Evolutionary conservation across 2,113 vertebrate genomes (phyloP).

Genomic region (Deroptyus accipitrinus): DNA sequence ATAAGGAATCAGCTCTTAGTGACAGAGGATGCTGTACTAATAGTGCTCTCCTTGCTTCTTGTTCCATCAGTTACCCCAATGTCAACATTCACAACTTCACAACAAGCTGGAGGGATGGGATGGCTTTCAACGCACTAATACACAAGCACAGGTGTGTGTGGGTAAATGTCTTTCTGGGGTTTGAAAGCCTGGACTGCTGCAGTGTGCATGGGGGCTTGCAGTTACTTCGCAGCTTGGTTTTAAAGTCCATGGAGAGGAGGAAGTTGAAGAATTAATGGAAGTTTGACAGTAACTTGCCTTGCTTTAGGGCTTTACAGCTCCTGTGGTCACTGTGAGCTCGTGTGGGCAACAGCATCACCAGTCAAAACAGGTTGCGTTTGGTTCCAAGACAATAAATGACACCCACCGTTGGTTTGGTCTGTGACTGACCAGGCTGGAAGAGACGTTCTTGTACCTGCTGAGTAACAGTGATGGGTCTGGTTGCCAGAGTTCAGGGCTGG

Average conservation of each 20-base stretch:
- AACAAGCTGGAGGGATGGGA: constrained; percentile 96
- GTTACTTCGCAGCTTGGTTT: not conserved
- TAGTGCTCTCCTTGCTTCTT: not conserved
- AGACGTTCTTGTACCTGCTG: not conserved
- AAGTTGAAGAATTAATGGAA: not conserved
- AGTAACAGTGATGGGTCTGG: not conserved
- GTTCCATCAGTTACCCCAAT: constrained; percentile 86
- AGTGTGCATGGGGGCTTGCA: not conserved
- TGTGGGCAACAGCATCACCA: not conserved
- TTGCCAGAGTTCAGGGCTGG: rapidly evolving
- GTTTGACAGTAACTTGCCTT: not conserved
- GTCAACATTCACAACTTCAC: constrained; percentile 98
- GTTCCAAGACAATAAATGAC: not conserved
- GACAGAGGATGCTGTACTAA: not conserved
- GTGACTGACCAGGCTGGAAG: not conserved
- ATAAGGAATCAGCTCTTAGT: not conserved
- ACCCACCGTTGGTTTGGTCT: not conserved
- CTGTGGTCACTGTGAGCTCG: not conserved
- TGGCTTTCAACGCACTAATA: constrained; percentile 98
- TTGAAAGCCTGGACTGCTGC: not conserved
- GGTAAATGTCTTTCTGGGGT: not conserved
- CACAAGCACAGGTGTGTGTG: constrained; percentile 91
- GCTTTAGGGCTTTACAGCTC: not conserved
- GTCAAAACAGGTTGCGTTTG: not conserved
- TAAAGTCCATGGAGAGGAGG: not conserved